Evolutionary conservation across 2,113 vertebrate species (phyloP).

Genomic region (Taurulus bubalis): DNA sequence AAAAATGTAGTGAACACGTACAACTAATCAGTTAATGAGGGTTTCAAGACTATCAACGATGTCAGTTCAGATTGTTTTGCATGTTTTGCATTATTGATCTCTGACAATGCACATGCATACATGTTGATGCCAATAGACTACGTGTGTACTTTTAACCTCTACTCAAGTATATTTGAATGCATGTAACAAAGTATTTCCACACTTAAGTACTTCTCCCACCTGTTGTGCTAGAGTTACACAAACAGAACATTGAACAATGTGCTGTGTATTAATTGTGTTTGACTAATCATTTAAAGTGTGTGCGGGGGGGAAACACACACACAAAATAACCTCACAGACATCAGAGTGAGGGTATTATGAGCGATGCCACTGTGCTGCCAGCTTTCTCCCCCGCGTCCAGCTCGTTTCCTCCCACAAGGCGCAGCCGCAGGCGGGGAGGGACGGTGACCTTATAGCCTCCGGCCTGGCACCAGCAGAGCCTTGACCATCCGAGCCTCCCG

Average conservation of each 20-base stretch:
- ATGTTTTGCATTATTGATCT: neutral
- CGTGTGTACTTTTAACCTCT: neutral
- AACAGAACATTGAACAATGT: neutral
- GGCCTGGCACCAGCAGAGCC: slow-evolving; percentile 6
- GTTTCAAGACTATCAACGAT: too few species aligned
- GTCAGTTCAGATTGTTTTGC: neutral
- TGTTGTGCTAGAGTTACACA: neutral
- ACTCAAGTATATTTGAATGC: too few species aligned
- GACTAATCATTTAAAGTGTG: neutral
- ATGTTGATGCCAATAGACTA: neutral
- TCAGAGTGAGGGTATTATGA: neutral
- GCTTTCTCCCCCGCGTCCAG: slow-evolving; percentile 26
- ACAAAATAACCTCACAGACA: too few species aligned
- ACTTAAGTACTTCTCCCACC: neutral
- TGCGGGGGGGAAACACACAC: too few species aligned
- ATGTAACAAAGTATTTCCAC: neutral
- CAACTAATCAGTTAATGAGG: too few species aligned
- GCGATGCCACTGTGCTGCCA: neutral
- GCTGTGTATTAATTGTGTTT: neutral
- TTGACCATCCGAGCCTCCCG: neutral
- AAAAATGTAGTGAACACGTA: too few species aligned
- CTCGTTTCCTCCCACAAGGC: slow-evolving; percentile 37
- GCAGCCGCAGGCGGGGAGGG: slow-evolving; percentile 22
- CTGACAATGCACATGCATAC: neutral
- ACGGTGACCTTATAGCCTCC: slow-evolving; percentile 51